Evolutionary conservation across 2,113 vertebrate species (phyloP), one percentile per base, ranked within the genome.

Genomic region (Calypte anna): DNA sequence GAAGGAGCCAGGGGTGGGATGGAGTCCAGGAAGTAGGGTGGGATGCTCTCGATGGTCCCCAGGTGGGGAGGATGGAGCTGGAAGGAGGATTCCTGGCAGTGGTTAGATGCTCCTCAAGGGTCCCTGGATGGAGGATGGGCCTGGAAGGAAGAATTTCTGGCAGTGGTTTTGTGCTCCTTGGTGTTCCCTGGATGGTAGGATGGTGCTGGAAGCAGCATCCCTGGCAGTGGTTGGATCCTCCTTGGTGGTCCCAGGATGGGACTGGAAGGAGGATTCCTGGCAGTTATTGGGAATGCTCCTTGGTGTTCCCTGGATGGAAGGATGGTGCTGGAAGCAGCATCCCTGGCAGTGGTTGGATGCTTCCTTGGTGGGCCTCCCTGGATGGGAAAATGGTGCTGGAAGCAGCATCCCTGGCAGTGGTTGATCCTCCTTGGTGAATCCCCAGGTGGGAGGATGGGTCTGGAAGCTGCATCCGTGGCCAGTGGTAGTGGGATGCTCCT

Each of bases 131-230:
- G 18, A 44, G 51, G 46, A 58, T 12, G 3, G 6, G 5, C 20
- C 89, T 74, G 33, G 85, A 3, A 31, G 16, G 19, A 21, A 21
- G 76, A 30, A 66, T 30, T 57, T 38, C 44, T 14, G 31, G 59
- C 0, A 3, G 20, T 62, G 21, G 17, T 0, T 5, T 25, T 72
- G 57, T 24, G 40, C 21, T 55, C 70, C 70, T 46, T 6, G 2
- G 58, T 13, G 2, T 12, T 23, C 8, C 46, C 25, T 1, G 3
- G 36, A 4, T 8, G 6, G 3, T 13, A 44, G 40, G 40, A 58
- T 12, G 3, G 6, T 6, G 20, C 91, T 74, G 33, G 85, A 3
- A 31, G 16, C 19, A 21, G 70, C n/a, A 66, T 30, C 63, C 46
- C 44, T 14, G 31, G 59, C 0, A 3, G 20, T 62, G 21, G 17